These are phyloP conservation scores for Eupeodes luniger DNA, from an alignment of 2,888 invertebrate genomes.

Conservation along the genomic window DNA sequence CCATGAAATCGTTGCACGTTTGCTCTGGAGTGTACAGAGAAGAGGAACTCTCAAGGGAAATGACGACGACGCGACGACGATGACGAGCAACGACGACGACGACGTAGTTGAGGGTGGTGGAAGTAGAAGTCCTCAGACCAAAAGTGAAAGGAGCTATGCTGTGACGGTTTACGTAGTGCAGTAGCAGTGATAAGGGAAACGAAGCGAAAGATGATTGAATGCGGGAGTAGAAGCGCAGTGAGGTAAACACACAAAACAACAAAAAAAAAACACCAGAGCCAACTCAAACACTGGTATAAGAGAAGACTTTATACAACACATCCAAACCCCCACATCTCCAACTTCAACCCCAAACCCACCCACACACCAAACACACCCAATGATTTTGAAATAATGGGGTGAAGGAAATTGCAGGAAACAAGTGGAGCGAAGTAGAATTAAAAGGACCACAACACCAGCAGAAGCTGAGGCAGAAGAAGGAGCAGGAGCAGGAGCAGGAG, in stretches of 20 bases:
- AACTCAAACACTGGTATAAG: constrained; percentile 47
- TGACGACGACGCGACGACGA: neutral
- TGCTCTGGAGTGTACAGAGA: neutral
- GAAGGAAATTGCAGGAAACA: constrained; percentile 52
- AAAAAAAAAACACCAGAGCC: neutral
- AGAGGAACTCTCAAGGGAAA: constrained; percentile 10
- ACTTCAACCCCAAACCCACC: no score
- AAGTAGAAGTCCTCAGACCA: constrained; percentile 36
- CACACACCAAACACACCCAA: no score
- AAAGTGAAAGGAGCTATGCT: constrained; percentile 60
- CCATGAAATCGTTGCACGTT: constrained; percentile 49
- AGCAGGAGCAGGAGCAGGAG: neutral
- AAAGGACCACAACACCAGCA: constrained; percentile 56
- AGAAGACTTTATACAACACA: constrained; percentile 14
- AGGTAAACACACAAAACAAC: constrained; percentile 41
- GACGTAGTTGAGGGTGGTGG: neutral
- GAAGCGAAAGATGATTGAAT: constrained; percentile 72
- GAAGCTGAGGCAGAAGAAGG: neutral
- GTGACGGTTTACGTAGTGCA: constrained; percentile 33
- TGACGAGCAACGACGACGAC: no score
- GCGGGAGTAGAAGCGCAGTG: constrained; percentile 41
- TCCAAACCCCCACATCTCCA: neutral
- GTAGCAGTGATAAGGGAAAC: constrained; percentile 71
- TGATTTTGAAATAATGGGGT: constrained; percentile 19
- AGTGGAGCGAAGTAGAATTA: constrained; percentile 63